Percentiles rank a stretch among this genome's conserved stretches.
These are phyloP conservation scores for Lepus americanus DNA, from an alignment of 2,113 vertebrate species.

Conservation along the genomic window DNA sequence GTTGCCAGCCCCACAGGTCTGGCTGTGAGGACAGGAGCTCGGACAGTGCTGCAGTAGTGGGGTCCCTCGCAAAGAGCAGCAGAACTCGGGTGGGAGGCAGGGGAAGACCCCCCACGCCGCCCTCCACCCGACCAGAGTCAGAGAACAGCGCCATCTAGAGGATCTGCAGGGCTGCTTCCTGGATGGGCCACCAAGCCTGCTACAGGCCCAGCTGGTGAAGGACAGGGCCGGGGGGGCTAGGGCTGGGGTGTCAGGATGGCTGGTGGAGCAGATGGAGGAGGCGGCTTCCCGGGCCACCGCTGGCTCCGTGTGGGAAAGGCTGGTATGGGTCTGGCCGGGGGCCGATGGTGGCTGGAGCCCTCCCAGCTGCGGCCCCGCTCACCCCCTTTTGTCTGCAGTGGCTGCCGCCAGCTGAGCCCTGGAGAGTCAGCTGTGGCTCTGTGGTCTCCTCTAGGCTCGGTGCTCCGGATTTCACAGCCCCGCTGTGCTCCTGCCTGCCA, in stretches of 20 bases:
- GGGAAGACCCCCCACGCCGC: fast-evolving
- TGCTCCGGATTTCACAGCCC: background rate
- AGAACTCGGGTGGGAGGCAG: too few species aligned
- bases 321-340: background rate
- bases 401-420: too few species aligned
- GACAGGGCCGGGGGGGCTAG: background rate
- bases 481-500: fast-evolving
- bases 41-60: too few species aligned
- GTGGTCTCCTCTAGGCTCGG: constrained; percentile 50
- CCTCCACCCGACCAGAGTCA: background rate
- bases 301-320: too few species aligned
- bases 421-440: background rate
- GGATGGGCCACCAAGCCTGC: background rate
- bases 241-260: background rate
- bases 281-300: background rate
- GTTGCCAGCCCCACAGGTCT: too few species aligned
- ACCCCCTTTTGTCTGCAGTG: background rate
- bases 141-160: background rate
- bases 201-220: background rate
- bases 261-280: background rate
- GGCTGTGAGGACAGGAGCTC: too few species aligned
- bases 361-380: background rate
- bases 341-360: background rate
- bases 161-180: background rate
- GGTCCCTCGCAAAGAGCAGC: too few species aligned